A percentile compares a stretch with the other conserved stretches of the same genome.
phyloP scores from a whole-genome alignment of 2,888 invertebrate genomes.

The Tupiocoris notatus region DNA sequence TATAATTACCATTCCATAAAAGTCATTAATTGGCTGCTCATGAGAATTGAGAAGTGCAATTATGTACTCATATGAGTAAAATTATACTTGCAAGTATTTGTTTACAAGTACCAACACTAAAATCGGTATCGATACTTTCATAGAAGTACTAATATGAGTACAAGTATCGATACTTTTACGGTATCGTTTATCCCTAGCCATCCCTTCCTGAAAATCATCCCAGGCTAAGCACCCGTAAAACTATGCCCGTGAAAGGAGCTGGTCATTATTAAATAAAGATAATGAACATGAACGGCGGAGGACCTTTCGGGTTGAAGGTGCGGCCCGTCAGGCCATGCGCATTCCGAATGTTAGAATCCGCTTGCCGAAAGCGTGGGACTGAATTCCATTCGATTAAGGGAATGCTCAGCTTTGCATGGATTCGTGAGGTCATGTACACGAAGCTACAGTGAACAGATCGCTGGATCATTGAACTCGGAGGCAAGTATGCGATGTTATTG shows the following conservation, averaged over 20 bases:
- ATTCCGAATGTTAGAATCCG: not conserved
- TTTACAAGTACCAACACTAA: no score
- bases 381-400: not conserved
- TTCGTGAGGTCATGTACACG: not conserved
- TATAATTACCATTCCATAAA: no score
- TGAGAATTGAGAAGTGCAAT: no score
- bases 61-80: no score
- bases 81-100: no score
- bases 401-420: not conserved
- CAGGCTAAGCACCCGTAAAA: not conserved
- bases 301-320: not conserved
- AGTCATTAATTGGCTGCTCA: no score
- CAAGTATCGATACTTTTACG: no score
- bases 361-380: not conserved
- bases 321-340: not conserved
- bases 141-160: no score
- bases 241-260: not conserved
- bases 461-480: not conserved
- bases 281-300: not conserved
- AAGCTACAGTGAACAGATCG: not conserved
- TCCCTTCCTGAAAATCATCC: not conserved
- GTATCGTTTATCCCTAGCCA: no score
- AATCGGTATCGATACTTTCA: no score
- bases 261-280: not conserved
- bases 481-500: not conserved